Percentiles rank a stretch among this genome's conserved stretches.
Conservation (phyloP, 1,140 invertebrate genomes). For the Drosophila oshimai region DNA sequence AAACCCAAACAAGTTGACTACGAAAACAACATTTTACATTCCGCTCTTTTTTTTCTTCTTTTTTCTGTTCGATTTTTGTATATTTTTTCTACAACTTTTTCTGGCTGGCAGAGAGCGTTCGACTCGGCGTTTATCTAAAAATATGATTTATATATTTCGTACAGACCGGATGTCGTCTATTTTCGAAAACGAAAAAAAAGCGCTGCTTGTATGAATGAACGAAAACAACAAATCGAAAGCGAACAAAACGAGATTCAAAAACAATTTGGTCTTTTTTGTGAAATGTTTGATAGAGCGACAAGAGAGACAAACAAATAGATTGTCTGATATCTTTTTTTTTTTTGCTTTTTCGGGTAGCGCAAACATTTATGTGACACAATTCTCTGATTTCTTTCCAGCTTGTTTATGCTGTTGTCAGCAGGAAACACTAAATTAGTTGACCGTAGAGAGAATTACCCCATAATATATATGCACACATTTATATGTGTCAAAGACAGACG, state of each 20-base stretch:
- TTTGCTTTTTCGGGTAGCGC: conserved; percentile 1
- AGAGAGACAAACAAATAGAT: conserved; percentile 26
- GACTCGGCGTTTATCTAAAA: conserved; percentile 70
- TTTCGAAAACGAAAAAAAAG: conserved; percentile 70
- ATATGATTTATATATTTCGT: conserved; percentile 79
- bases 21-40: conserved; percentile 48
- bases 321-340: conserved; percentile 25
- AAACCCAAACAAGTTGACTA: conserved; percentile 44
- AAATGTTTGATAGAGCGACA: conserved; percentile 51
- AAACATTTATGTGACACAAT: conserved; percentile 60
- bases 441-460: conserved; percentile 69
- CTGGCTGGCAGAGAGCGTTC: conserved; percentile 17
- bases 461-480: conserved; percentile 29
- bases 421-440: conserved; percentile 80
- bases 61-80: conserved; percentile 23
- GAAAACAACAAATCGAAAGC: conserved; percentile 27
- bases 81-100: conserved; percentile 33
- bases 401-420: conserved; percentile 65
- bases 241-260: conserved; percentile 51
- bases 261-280: conserved; percentile 35
- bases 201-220: conserved; percentile 45
- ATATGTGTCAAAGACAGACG: conserved; percentile 37
- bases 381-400: conserved; percentile 37
- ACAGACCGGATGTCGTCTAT: conserved; percentile 81
- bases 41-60: not conserved